These are phyloP conservation scores for Blastomussa wellsi DNA, from an alignment of 92 coral and sea anemone genomes.

Conservation along the genomic window DNA sequence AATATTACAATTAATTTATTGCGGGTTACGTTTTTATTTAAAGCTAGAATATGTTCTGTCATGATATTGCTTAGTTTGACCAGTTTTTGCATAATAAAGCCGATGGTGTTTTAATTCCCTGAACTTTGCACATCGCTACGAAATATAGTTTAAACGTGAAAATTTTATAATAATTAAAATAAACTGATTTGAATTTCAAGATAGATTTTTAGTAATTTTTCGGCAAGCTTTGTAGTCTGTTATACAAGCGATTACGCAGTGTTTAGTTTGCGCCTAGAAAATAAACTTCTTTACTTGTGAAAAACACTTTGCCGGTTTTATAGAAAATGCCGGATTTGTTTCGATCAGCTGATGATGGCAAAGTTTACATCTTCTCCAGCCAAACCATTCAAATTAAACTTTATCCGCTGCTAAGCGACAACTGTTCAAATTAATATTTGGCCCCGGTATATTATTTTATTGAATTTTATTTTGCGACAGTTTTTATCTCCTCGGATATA, in stretches of 20 bases:
- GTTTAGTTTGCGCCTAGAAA: neutral
- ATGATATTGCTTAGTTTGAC: neutral
- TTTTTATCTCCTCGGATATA: neutral
- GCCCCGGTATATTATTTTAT: neutral
- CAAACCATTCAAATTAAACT: neutral
- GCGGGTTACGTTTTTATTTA: neutral
- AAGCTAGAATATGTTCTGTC: neutral
- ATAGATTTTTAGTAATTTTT: neutral
- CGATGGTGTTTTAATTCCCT: neutral
- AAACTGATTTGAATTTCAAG: neutral
- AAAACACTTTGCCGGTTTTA: neutral
- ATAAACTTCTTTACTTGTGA: neutral
- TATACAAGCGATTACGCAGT: neutral
- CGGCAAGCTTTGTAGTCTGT: slow-evolving; percentile 6
- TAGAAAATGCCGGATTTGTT: neutral
- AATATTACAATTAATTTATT: neutral
- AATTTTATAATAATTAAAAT: neutral
- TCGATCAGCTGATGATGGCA: neutral
- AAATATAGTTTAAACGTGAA: neutral
- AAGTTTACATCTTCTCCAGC: neutral
- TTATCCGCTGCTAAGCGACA: neutral
- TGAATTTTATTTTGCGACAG: neutral
- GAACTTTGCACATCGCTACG: neutral
- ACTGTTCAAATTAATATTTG: neutral
- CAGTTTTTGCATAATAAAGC: neutral